A percentile compares a stretch with the other conserved stretches of the same genome.
Conservation (phyloP, 2,113 vertebrate genomes). For the Tringa solitaria region DNA sequence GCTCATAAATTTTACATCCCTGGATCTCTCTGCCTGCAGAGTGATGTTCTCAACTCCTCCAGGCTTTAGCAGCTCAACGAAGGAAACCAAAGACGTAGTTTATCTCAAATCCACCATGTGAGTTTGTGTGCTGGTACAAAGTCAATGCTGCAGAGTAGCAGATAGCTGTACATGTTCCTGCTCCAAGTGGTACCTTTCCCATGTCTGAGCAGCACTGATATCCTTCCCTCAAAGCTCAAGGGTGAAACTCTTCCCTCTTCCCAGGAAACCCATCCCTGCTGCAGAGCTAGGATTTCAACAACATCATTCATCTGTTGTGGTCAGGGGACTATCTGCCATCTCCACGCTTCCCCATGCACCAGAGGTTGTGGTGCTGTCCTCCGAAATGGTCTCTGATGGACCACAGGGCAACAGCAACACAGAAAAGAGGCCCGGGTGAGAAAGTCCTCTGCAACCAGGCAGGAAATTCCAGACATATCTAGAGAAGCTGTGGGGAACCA, state of each 20-base stretch:
- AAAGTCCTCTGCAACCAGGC: neutral
- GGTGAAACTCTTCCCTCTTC: neutral
- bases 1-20: neutral
- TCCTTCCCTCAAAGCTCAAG: neutral
- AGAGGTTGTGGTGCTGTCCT: neutral
- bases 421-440: neutral
- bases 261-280: neutral
- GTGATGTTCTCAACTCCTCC: neutral
- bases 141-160: neutral
- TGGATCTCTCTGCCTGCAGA: neutral
- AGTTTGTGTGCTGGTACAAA: neutral
- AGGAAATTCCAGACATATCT: neutral
- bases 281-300: neutral
- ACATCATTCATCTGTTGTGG: rapidly evolving
- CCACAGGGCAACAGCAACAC: neutral
- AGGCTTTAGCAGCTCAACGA: neutral
- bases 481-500: neutral
- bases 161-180: neutral
- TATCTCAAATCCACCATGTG: neutral
- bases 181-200: neutral
- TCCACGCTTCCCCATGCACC: rapidly evolving
- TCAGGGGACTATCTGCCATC: neutral
- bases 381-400: neutral
- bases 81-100: neutral
- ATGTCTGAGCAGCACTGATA: neutral